Base-by-base conservation (phyloP, 2,113 vertebrate genomes). In the Trogon melanurus region DNA sequence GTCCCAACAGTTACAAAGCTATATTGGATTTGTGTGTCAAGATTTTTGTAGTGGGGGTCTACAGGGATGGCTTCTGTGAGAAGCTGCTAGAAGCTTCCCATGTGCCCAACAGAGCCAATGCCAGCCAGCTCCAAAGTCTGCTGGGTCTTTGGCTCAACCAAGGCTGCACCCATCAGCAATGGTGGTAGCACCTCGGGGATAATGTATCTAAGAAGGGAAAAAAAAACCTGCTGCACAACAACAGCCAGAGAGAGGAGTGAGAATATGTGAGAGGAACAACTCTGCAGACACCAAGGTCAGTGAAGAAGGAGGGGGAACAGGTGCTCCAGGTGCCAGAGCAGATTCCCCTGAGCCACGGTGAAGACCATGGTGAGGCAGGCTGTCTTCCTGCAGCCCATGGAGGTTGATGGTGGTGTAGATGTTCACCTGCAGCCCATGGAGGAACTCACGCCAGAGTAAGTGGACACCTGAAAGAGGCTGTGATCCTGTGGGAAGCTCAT, bases 271-370 rank as follows among this genome's bases (percentile, higher is more conserved):
- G 13, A 65, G 50, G 13, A 71, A 38, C 57, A 80, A 2, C 38
- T 5, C 30, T 76, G 51, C 38, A 66, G 30, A 20, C 14, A 30
- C 16, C 5, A 4, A 66, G 25, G 20, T 29, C 34, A 72, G 20
- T 47, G 79, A 30, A 50, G 57, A 29, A 30, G 64, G 17, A 54
- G 8, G 2, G 1, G 2, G 5, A 48, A 8, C 16, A 50, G 13
- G 1, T 60, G 22, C 11, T 48, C 11, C 7, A n/a, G 18, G 19
- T 0, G 0, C 25, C 0, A 0, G 56, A 60, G 67, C n/a, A 30
- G 38, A 13, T 61, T 38, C 16, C 66, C 48, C 20, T 38, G 66
- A 26, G 7, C 13, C 3, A 0, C n/a, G 72, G 14, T 16, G 41
- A 50, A 86, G 64, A 13, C 20, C 25, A 12, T 21, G 69, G 48